Evolutionary conservation across 1,140 invertebrate species (phyloP), one percentile per base, ranked within the genome.

Genomic region (Plectrocnemia conspersa): DNA sequence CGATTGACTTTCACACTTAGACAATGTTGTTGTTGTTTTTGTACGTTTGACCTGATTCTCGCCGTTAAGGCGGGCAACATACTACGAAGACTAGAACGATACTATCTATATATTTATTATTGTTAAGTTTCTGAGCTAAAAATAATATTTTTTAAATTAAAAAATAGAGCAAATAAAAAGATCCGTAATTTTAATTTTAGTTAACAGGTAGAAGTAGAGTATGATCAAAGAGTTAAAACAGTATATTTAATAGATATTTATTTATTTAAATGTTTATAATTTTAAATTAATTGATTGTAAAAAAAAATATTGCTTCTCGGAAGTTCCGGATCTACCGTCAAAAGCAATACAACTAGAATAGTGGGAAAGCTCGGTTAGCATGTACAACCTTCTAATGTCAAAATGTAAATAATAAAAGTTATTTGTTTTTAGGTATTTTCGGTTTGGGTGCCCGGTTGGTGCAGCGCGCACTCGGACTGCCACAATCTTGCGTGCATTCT

Each of bases 401-500:
- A n/a, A n/a, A 29, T 29, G 27, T n/a, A 29, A n/a, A 29, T 29
- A 29, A 6, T 29, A n/a, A 29, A 29, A 7, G n/a, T 29, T 16
- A 11, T 45, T 13, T 45, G 23, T 23, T 24, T 13, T n/a, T 22
- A 50, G 47, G 47, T 13, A 38, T 50, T n/a, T n/a, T 50, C 3
- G 47, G 47, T n/a, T 15, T 50, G 5, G 47, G 47, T 13, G 52
- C 32, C 15, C 52, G 52, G 2, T 21, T 54, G 18, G 41, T 54
- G 2, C 52, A 46, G 13, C 41, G 42, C 10, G 52, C 52, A 13
- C 41, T 54, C 1, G 52, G 52, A 1, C 24, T 54, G 10, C 32
- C 40, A 4, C 41, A 79, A 1, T 65, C 76, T 0, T 77, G 77
- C 27, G 84, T 82, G 64, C 73, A 70, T 32, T 68, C 77, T 35